A percentile compares a stretch with the other conserved stretches of the same genome.
Conservation (phyloP, 2,113 vertebrate genomes). For the Anas platyrhynchos region DNA sequence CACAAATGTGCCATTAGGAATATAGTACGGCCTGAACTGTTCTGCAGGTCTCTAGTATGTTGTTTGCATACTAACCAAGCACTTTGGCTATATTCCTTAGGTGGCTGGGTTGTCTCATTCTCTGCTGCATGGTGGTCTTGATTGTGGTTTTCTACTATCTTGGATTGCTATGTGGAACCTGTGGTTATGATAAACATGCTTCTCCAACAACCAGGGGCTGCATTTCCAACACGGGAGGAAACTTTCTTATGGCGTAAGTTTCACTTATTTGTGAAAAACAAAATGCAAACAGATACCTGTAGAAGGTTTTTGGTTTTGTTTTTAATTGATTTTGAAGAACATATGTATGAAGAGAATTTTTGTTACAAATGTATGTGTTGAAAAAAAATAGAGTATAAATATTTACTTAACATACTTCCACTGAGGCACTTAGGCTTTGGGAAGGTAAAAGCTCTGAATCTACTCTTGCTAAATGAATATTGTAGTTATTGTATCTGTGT, state of each 20-base stretch:
- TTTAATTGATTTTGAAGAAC: not conserved
- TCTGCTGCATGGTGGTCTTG: conserved; percentile 90
- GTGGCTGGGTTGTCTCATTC: conserved; percentile 87
- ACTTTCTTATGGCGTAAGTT: conserved; percentile 96
- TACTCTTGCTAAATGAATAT: not conserved
- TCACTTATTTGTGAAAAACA: not conserved
- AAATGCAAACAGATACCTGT: not conserved
- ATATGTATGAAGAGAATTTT: not conserved
- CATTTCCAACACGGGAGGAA: conserved; percentile 93
- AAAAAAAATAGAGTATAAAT: not conserved
- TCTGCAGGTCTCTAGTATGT: not conserved
- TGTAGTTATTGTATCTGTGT: not conserved
- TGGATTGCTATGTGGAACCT: conserved; percentile 89
- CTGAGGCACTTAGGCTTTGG: not conserved
- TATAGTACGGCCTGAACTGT: not conserved
- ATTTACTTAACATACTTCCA: accelerated
- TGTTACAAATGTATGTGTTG: not conserved
- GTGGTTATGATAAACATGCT: conserved; percentile 87
- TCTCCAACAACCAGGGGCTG: conserved; percentile 93
- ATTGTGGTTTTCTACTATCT: conserved; percentile 90
- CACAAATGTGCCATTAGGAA: accelerated
- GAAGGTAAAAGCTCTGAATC: not conserved
- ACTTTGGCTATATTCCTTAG: conserved; percentile 66
- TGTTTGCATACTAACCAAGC: not conserved
- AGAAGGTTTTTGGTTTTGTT: not conserved